These are phyloP conservation scores for Lepilemur septentrionalis DNA, from an alignment of 2,797 vertebrate genomes.

Conservation along the genomic window DNA sequence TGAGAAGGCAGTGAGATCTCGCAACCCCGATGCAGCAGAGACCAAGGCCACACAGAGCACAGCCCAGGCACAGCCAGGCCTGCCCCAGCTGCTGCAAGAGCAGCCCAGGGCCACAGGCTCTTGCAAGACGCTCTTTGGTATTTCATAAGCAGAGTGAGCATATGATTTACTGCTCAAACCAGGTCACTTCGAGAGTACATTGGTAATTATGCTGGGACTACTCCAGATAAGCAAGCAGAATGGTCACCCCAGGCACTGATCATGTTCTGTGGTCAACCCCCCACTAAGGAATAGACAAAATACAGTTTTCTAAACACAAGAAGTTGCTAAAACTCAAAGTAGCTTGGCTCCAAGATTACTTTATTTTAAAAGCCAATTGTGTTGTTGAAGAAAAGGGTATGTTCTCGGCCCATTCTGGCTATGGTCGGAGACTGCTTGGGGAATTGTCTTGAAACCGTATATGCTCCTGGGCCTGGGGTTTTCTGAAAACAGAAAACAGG, in stretches of 20 bases:
- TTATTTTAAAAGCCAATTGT: conserved; percentile 81
- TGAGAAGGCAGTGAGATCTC: not conserved
- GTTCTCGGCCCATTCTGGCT: conserved; percentile 75
- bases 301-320: not conserved
- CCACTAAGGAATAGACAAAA: not conserved
- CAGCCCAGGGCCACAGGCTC: not conserved
- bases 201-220: not conserved
- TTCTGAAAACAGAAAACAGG: conserved; percentile 78
- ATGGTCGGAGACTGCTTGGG: conserved; percentile 71
- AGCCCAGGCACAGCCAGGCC: not conserved
- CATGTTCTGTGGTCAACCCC: not conserved
- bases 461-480: conserved; percentile 86
- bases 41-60: not conserved
- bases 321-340: not conserved
- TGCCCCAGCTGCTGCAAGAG: not conserved
- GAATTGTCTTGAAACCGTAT: conserved; percentile 77
- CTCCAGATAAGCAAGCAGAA: not conserved
- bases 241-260: not conserved
- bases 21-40: not conserved
- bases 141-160: not conserved
- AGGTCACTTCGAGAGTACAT: not conserved
- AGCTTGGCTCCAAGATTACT: not conserved
- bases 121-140: not conserved
- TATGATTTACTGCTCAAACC: not conserved
- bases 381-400: conserved; percentile 84